Evolutionary conservation across 2,797 vertebrate genomes (phyloP), one percentile per base, ranked within the genome.

Genomic region (Diplodus sargus): DNA sequence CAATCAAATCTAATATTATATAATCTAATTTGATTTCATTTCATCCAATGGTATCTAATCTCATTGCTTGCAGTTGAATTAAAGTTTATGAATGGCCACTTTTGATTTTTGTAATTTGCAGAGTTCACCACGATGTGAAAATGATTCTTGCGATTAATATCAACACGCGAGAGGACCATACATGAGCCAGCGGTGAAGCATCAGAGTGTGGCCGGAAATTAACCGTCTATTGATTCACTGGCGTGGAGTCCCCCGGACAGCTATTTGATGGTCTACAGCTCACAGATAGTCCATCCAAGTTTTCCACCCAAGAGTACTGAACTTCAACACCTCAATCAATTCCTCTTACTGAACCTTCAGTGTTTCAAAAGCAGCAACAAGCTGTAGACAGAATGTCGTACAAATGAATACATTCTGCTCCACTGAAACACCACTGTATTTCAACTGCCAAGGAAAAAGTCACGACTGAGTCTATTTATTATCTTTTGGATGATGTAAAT

Each of bases 201-300:
- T 79, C 63, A 60, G 74, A 72, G 67, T 76, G 28, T 70, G 59
- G 63, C 64, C 68, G 74, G 70, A 88, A 82, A 89, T 84, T 80
- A 85, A 69, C 85, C 81, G 70, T 48, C 57, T 81, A 91, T 90
- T 83, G 88, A 92, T 91, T 84, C 66, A 80, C 72, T 64, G 65
- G 65, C 2, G 22, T 74, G 65, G 57, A 71, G 74, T 78, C 71
- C 87, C 78, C 84, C 83, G 69, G 88, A 90, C 78, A 81, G 81
- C 85, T 56, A 82, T 90, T 90, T 90, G 77, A 91, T 85, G 77
- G 76, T 81, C 79, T 87, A 59, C 69, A 90, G 85, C 85, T 81
- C 86, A 63, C 71, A 87, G 82, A 89, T 79, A 78, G 85, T 84
- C 70, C 12, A n/a, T 54, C 78, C 74, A 71, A 71, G 68, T 73